Evolutionary conservation across 2,113 vertebrate genomes (phyloP), one percentile per base, ranked within the genome.

Genomic region (Hymenochirus boettgeri): DNA sequence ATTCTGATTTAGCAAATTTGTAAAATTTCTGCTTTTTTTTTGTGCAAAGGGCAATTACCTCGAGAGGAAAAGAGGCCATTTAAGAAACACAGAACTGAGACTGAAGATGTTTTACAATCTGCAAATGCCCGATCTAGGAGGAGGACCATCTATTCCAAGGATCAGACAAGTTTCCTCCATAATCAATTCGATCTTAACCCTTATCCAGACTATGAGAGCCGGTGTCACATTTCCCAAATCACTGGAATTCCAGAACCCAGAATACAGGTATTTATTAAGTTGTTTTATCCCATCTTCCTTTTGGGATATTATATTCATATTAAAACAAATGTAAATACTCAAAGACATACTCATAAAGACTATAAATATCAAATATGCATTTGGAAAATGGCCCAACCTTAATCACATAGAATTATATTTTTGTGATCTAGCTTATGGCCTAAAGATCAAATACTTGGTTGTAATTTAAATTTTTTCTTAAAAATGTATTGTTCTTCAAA

Each of bases 191-290:
- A 47, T 6, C 11, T 2, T 5, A 54, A 65, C 25, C 53, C 62
- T 12, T 57, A 65, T 33, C 62, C 62, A 18, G 51, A 56, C 12
- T 55, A 45, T n/a, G 8, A 31, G 1, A 65, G 45, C 10, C 35
- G 63, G 25, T 57, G 45, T 5, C 56, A 8, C 3, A 48, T 65
- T 9, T 25, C 62, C n/a, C 18, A 65, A 3, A 31, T 65, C 1
- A 56, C 53, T 1, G 53, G 53, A 17, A 48, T 57, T 7, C 27
- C 63, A 2, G 63, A 65, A 33, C 54, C 63, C 15, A 47, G 26
- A 17, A 57, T 48, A 65, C 62, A 57, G 62, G 62, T 57, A 65
- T n/a, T n/a, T n/a, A n/a, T n/a, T n/a, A n/a, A n/a, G n/a, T n/a
- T n/a, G n/a, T n/a, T n/a, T n/a, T n/a, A n/a, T n/a, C n/a, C n/a